Percentiles rank a stretch among this genome's conserved stretches.
These are phyloP conservation scores for Onychostruthus taczanowskii DNA, from an alignment of 2,113 vertebrate genomes.

Conservation along the genomic window DNA sequence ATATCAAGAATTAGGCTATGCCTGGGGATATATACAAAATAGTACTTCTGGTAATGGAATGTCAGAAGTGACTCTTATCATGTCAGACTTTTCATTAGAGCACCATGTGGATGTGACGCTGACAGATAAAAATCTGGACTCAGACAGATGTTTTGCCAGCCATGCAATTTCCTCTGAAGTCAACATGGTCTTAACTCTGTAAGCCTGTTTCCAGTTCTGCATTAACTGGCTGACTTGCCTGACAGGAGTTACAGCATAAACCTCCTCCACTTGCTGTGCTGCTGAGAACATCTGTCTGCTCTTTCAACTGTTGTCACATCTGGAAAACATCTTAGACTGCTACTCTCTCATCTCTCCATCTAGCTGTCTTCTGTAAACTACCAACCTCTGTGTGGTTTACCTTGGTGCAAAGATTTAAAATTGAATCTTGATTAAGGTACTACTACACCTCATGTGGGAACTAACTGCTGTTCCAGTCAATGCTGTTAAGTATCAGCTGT, in stretches of 20 bases:
- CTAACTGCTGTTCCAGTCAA: not conserved
- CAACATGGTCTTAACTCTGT: not conserved
- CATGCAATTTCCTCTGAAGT: not conserved
- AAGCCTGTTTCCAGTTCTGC: not conserved
- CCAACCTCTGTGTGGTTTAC: not conserved
- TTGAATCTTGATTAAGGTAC: not conserved
- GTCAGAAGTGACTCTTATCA: not conserved
- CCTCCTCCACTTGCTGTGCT: not conserved
- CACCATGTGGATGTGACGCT: not conserved
- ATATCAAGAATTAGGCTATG: not conserved
- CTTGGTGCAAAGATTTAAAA: not conserved
- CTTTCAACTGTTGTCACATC: not conserved
- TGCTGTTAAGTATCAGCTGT: fast-evolving
- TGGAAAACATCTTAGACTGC: not conserved
- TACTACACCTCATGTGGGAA: not conserved
- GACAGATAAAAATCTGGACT: not conserved
- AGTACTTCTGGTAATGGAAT: not conserved
- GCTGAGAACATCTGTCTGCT: not conserved
- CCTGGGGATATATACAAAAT: not conserved
- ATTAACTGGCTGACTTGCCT: not conserved
- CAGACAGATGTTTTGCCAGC: not conserved
- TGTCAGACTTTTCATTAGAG: not conserved
- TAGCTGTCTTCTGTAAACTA: not conserved
- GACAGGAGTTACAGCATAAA: not conserved
- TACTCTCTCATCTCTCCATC: not conserved